Evolutionary conservation across 2,113 vertebrate genomes (phyloP).

Genomic region (Zosterops borbonicus): DNA sequence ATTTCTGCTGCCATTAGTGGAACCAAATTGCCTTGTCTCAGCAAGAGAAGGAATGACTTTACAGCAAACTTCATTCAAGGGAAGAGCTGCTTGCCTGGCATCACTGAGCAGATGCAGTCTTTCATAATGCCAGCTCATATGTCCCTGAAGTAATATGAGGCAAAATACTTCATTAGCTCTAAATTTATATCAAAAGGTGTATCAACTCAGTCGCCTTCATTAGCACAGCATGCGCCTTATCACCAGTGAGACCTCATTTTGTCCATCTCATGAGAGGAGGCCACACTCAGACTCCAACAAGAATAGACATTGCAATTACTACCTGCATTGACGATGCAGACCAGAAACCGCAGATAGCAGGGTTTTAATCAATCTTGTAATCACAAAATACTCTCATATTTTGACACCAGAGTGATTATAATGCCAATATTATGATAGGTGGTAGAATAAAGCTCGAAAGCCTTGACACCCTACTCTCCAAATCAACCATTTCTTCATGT

Average conservation of each 20-base stretch:
- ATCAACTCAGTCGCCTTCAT: background rate
- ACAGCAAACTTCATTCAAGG: background rate
- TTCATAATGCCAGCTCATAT: background rate
- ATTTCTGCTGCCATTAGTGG: background rate
- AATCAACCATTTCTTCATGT: background rate
- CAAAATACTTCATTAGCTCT: background rate
- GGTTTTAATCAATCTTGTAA: background rate
- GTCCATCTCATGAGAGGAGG: background rate
- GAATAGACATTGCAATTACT: background rate
- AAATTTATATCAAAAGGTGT: background rate
- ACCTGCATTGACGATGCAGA: background rate
- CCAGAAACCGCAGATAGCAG: background rate
- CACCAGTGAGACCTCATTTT: background rate
- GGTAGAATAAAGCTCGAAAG: background rate
- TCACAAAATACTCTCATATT: background rate
- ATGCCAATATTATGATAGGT: background rate
- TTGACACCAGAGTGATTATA: background rate
- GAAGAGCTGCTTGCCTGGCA: background rate
- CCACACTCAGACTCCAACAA: background rate
- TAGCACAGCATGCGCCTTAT: background rate
- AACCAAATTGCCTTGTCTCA: background rate
- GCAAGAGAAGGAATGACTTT: background rate
- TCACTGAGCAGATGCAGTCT: background rate
- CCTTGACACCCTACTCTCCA: background rate
- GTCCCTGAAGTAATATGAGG: background rate